A percentile compares a stretch with the other conserved stretches of the same genome.
phyloP scores from a whole-genome alignment of 2,888 invertebrate species.

The Pogonocherus hispidulus region DNA sequence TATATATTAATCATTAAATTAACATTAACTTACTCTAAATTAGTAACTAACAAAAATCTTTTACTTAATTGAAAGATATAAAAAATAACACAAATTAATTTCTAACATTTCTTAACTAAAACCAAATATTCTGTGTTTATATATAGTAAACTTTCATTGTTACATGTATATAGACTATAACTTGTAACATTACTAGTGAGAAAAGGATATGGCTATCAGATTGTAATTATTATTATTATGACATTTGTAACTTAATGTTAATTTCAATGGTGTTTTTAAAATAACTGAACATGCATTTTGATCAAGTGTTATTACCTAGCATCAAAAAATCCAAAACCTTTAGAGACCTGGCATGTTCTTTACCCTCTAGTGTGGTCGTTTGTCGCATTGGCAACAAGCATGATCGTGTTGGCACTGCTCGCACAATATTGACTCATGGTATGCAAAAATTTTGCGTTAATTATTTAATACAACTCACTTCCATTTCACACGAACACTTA shows the following conservation, averaged over 20 bases:
- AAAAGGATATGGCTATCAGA: background rate
- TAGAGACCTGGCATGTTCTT: conserved; percentile 69
- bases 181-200: too few relatives aligned
- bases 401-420: conserved; percentile 69
- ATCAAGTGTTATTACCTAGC: conserved; percentile 62
- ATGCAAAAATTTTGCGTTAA: conserved; percentile 57
- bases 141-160: background rate
- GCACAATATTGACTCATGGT: conserved; percentile 67
- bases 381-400: conserved; percentile 69
- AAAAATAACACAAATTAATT: conserved; percentile 1
- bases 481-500: conserved; percentile 20
- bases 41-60: conserved; percentile 46
- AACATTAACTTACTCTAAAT: conserved; percentile 49
- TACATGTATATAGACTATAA: background rate
- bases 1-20: conserved; percentile 55
- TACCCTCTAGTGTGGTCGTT: conserved; percentile 68
- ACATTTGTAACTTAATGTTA: conserved; percentile 60
- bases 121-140: background rate
- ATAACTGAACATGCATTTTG: conserved; percentile 53
- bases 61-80: conserved; percentile 30
- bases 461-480: conserved; percentile 37
- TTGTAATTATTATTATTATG: background rate
- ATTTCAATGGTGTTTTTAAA: conserved; percentile 57
- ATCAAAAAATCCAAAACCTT: conserved; percentile 62
- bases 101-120: conserved; percentile 14